Base-by-base conservation (phyloP, 2,888 invertebrate genomes). In the Chaetoderma sp. region DNA sequence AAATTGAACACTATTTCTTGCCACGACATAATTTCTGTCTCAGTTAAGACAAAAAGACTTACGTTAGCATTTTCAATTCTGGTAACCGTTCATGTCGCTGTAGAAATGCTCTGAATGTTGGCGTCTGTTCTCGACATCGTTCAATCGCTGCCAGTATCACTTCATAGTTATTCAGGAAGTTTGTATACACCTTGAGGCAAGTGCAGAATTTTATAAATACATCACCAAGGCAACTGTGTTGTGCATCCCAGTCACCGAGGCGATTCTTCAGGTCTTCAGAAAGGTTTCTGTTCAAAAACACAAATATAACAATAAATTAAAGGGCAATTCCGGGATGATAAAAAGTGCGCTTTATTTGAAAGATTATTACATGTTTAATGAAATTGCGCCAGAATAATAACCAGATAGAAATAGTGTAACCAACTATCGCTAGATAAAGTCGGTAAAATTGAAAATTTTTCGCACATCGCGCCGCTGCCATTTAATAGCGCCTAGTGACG, bases 81-180 rank as follows among this genome's bases (percentile, higher is more conserved):
- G 83, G 79, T 8, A 77, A 76, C 30, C 78, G 62, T 52, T 85
- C 80, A 49, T 80, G 79, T n/a, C 82, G 71, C 57, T 73, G 75
- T 10, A 85, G 74, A 71, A 84, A 85, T 21, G 83, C 81, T 18
- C 84, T 65, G 72, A 85, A 85, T 5, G 75, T 54, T 16, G 84
- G 83, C 8, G 78, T 72, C 65, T 82, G 79, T 66, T 85, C 83
- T 52, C 77, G 77, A 33, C 75, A 72, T 18, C 82, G 68, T 68
- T 85, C 84, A 13, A 85, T 75, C 57, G 80, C 78, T 32, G 73
- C 65, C 32, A 85, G 77, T 10, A 85, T 78, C 5, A 79, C 77
- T 32, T 83, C 81, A 60, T 84, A 83, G 70, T 84, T 84, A 73
- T 83, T 83, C 42, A 83, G 70, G 68, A 82, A 83, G 74, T 85